Percentiles rank a stretch among this genome's conserved stretches.
phyloP scores from a whole-genome alignment of 92 coral and sea anemone genomes.

The Isaurus tuberculatus region DNA sequence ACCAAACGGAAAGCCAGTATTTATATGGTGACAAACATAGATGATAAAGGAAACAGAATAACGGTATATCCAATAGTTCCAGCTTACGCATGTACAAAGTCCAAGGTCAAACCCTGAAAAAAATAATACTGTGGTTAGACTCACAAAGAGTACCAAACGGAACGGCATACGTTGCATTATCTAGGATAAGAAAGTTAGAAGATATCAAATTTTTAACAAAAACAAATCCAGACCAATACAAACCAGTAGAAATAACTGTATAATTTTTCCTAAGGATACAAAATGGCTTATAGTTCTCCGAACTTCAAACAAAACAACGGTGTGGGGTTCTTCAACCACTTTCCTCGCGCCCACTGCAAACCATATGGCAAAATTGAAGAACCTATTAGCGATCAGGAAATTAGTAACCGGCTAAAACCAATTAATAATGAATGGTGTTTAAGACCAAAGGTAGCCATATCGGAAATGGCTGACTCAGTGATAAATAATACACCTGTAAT shows the following conservation, averaged over 20 bases:
- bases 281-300: not conserved
- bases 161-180: not conserved
- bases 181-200: not conserved
- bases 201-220: not conserved
- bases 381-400: not conserved
- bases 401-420: not conserved
- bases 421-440: not conserved
- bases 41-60: not conserved
- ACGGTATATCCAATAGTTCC: not conserved
- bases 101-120: not conserved
- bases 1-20: not conserved
- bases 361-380: not conserved
- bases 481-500: not conserved
- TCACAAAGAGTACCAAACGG: not conserved
- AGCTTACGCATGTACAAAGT: not conserved
- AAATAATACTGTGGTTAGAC: not conserved
- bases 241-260: not conserved
- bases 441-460: not conserved
- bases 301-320: not conserved
- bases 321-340: not conserved
- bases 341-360: not conserved
- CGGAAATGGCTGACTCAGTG: not conserved
- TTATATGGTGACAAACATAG: not conserved
- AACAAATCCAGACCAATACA: not conserved
- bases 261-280: not conserved